A percentile compares a stretch with the other conserved stretches of the same genome.
Conservation (phyloP, 1,140 invertebrate species). For the Octopus bimaculoides region DNA sequence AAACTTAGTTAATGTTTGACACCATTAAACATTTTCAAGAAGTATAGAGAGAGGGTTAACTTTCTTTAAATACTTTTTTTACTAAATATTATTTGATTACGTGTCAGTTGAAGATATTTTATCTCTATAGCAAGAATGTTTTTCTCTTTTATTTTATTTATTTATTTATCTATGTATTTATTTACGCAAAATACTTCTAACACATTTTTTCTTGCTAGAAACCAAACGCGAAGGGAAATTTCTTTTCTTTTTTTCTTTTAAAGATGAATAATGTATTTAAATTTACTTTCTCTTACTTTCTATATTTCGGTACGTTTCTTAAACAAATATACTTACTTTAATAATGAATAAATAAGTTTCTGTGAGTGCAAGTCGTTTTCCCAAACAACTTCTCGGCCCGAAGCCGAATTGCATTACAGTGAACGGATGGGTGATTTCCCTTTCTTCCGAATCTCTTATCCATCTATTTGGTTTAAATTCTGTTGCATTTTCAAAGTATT, state of each 20-base stretch:
- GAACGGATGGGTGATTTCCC: neutral
- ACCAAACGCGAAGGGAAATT: neutral
- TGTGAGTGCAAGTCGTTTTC: neutral
- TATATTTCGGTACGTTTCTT: neutral
- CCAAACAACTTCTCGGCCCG: neutral
- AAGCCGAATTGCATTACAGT: neutral
- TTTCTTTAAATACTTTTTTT: too few relatives aligned
- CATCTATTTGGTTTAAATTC: neutral
- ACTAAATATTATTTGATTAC: too few relatives aligned
- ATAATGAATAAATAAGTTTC: neutral
- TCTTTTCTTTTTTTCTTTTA: neutral
- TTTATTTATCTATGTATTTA: too few relatives aligned
- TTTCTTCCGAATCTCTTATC: neutral
- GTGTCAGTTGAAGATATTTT: too few relatives aligned
- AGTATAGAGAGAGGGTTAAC: too few relatives aligned
- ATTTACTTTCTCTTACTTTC: neutral
- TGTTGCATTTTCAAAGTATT: neutral
- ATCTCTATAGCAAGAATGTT: too few relatives aligned
- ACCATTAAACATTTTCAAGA: too few relatives aligned
- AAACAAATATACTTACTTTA: neutral
- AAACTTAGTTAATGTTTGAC: too few relatives aligned
- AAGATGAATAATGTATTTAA: neutral
- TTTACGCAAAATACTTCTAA: too few relatives aligned
- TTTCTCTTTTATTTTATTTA: too few relatives aligned
- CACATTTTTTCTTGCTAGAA: neutral